These are phyloP conservation scores for Hypercompe scribonia DNA, from an alignment of 2,888 invertebrate species.

Conservation along the genomic window DNA sequence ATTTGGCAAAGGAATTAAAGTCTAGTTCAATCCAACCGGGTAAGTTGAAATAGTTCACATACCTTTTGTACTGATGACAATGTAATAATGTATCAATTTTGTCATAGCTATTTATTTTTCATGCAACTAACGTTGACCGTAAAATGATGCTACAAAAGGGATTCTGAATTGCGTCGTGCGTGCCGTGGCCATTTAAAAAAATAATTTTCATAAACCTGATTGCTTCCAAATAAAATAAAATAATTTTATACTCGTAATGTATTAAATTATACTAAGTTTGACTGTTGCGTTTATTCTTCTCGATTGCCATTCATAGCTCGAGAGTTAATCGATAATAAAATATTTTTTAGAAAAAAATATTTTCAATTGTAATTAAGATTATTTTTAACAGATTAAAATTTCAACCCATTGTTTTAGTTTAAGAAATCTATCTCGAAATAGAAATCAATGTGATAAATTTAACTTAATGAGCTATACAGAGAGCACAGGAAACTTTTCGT, in stretches of 20 bases:
- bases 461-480: not conserved
- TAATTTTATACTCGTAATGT: no score
- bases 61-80: conserved; percentile 1
- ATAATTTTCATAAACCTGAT: no score
- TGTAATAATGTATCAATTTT: conserved; percentile 5
- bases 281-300: not conserved
- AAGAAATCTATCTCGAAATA: not conserved
- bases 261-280: not conserved
- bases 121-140: not conserved
- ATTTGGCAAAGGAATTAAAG: not conserved
- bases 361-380: no score
- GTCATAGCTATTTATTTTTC: conserved; percentile 1
- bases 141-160: conserved; percentile 8
- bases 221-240: no score
- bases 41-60: not conserved
- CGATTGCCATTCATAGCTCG: no score
- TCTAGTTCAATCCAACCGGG: not conserved
- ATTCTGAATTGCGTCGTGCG: not conserved
- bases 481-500: no score
- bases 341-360: no score
- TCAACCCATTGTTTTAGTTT: not conserved
- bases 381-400: no score
- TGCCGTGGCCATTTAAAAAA: not conserved
- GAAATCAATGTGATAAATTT: not conserved
- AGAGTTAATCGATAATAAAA: no score